A percentile compares a stretch with the other conserved stretches of the same genome.
Evolutionary conservation across 1,140 invertebrate species (phyloP).

Genomic region (Augochlora pura): DNA sequence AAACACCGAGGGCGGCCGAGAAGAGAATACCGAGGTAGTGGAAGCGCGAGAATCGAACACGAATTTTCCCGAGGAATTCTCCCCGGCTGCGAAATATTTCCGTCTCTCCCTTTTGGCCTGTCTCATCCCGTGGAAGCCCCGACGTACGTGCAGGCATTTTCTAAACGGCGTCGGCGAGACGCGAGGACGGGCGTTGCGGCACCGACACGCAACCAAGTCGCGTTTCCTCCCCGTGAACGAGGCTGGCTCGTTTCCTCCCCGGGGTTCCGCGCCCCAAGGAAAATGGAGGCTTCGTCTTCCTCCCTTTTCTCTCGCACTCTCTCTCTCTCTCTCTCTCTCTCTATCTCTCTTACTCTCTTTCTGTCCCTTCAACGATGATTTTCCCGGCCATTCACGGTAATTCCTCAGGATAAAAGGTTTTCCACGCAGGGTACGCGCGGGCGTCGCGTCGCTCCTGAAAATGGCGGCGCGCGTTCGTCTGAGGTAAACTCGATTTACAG

Average conservation of each 20-base stretch:
- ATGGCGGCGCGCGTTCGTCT: conserved; percentile 11
- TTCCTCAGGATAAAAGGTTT: conserved; percentile 43
- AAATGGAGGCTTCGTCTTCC: conserved; percentile 9
- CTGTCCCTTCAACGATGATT: conserved; percentile 20
- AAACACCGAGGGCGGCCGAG: neutral
- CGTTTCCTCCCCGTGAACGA: neutral
- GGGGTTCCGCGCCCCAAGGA: neutral
- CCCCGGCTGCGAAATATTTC: conserved; percentile 18
- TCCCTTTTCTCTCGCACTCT: too few relatives aligned
- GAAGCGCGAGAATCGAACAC: too few relatives aligned
- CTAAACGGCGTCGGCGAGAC: conserved; percentile 19
- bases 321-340: too few relatives aligned
- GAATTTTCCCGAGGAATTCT: conserved; percentile 6
- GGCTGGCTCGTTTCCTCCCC: neutral
- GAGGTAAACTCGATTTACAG: conserved; percentile 56
- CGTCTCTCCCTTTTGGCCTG: neutral
- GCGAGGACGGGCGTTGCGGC: conserved; percentile 24
- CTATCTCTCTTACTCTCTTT: too few relatives aligned
- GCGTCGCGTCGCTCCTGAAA: neutral
- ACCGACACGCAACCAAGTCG: conserved; percentile 30
- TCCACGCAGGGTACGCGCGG: neutral
- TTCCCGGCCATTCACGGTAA: conserved; percentile 44
- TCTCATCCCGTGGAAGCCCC: neutral
- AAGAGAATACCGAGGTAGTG: too few relatives aligned
- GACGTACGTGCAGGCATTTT: conserved; percentile 40